Base-by-base conservation (phyloP, 2,888 invertebrate species). In the Drosophila paracracens region DNA sequence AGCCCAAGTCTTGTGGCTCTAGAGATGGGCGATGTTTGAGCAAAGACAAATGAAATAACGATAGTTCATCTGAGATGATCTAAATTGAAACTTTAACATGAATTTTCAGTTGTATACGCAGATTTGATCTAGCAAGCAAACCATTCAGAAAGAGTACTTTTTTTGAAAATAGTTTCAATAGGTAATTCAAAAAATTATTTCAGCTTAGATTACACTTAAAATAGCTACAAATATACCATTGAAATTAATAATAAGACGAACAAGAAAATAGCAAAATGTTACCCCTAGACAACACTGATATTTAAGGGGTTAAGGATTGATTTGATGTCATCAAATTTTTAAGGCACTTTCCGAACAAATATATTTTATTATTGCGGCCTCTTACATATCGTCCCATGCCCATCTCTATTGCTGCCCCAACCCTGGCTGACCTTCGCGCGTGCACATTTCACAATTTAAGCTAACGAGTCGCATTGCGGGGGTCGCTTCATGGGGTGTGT, bases 361-460 rank as follows among this genome's bases (percentile, higher is more conserved):
- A 21, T 50, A 35, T 35, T 31, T 31, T 4, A 2, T 25, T 7
- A 11, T 29, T 31, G 31, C 29, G 3, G 31, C 13, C 10, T 13
- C 6, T 46, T 51, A 60, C 46, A 52, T 51, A 67, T 64, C 57
- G 51, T 11, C 11, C 13, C 31, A 10, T 43, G 43, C 10, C 46
- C 77, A 66, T 75, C 79, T 66, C 75, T 75, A 77, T 21, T 18
- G 35, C 2, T 36, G 35, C 40, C 40, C 29, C 31, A 69, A 57
- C 53, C 38, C 25, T 21, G n/a, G 52, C 46, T 16, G 5, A 64
- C 48, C 70, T 61, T 70, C 60, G 81, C 88, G 83, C 83, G 83
- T 84, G 83, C 83, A 88, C 83, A 86, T 86, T 88, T 86, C 83
- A 69, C 81, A 79, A 84, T 81, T 88, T 74, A 40, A 73, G 83